Conservation (phyloP, 2,888 invertebrate genomes). For the Macrostomum cliftonense region DNA sequence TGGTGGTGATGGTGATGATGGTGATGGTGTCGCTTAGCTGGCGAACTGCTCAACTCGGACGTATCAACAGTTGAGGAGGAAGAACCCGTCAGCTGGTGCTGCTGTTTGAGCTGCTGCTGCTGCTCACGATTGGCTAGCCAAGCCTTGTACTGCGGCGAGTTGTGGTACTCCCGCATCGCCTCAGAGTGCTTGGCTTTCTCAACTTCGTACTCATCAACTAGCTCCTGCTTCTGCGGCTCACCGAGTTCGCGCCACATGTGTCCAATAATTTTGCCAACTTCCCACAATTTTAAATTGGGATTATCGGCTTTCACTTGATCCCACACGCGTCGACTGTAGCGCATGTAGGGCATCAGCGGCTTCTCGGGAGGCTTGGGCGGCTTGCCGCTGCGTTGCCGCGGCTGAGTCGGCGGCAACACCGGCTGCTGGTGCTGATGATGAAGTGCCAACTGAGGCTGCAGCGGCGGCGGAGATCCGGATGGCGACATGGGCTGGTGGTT, state of each 20-base stretch:
- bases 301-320: slow-evolving; percentile 84
- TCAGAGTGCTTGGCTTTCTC: slow-evolving; percentile 81
- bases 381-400: slow-evolving; percentile 40
- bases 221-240: slow-evolving; percentile 74
- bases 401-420: too few species aligned
- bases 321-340: slow-evolving; percentile 77
- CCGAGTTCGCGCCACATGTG: slow-evolving; percentile 89
- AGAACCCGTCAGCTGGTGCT: too few species aligned
- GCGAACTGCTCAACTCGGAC: too few species aligned
- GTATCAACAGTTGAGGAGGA: too few species aligned
- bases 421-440: too few species aligned
- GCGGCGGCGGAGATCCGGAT: too few species aligned
- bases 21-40: too few species aligned
- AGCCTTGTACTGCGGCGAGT: slow-evolving; percentile 75
- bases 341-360: slow-evolving; percentile 94
- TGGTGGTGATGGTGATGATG: too few species aligned
- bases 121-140: slow-evolving; percentile 48
- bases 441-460: too few species aligned
- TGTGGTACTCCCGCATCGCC: slow-evolving; percentile 76
- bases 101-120: too few species aligned
- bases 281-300: slow-evolving; percentile 88
- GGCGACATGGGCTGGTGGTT: too few species aligned
- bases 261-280: slow-evolving; percentile 91
- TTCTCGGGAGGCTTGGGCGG: slow-evolving; percentile 95
- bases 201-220: slow-evolving; percentile 79